Evolutionary conservation across 1,140 invertebrate species (phyloP).

Genomic region (Neodiprion fabricii): DNA sequence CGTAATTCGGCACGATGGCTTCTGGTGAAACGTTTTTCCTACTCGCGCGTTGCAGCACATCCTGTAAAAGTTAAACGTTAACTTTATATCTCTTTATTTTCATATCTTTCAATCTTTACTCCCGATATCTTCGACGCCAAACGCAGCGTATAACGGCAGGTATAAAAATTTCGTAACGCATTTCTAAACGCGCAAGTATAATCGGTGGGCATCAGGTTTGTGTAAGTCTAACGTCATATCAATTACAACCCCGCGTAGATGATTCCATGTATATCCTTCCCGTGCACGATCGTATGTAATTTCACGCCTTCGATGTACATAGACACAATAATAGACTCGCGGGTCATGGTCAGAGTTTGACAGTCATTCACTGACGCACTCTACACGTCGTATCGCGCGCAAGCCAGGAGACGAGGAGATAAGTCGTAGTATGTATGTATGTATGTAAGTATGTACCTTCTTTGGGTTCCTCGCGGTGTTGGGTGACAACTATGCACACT

Average conservation of each 20-base stretch:
- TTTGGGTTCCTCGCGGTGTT: background rate
- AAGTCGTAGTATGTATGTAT: background rate
- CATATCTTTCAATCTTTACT: no score
- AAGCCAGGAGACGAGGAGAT: background rate
- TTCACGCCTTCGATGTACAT: background rate
- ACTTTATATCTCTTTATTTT: no score
- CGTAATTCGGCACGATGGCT: no score
- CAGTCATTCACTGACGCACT: background rate
- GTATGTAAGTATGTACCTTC: background rate
- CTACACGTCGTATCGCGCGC: background rate
- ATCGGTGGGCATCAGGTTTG: no score
- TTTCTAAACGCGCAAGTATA: no score
- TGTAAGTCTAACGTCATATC: background rate
- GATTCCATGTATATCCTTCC: no score
- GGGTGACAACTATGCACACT: background rate
- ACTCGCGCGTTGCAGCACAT: no score
- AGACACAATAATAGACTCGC: background rate
- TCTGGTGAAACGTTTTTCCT: no score
- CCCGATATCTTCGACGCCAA: no score
- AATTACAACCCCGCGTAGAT: background rate
- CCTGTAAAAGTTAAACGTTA: no score
- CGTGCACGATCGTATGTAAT: background rate
- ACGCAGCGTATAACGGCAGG: no score
- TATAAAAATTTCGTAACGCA: no score
- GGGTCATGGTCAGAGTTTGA: constrained; percentile 3